Percentiles rank a stretch among this genome's conserved stretches.
Conservation (phyloP, 2,888 invertebrate species). For the Cephus runcator region DNA sequence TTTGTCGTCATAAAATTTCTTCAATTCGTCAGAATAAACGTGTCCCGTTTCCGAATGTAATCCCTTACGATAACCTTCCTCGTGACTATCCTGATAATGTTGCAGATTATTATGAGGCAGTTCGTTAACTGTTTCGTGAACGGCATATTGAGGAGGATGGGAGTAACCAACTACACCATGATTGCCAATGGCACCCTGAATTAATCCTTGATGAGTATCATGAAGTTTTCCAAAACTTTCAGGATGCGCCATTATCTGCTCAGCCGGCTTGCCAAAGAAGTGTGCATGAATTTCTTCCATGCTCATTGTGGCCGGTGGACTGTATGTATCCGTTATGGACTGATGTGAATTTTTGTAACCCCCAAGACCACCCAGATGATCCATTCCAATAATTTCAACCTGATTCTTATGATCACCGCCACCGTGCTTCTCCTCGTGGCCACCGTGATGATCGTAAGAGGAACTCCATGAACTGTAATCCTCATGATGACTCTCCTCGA, state of each 20-base stretch:
- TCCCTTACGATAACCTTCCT: conserved; percentile 47
- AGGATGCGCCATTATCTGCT: neutral
- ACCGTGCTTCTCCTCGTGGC: conserved; percentile 42
- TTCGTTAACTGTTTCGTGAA: conserved; percentile 31
- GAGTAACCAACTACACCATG: conserved; percentile 34
- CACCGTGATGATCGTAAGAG: conserved; percentile 58
- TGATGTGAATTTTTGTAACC: neutral
- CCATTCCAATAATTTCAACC: conserved; percentile 14
- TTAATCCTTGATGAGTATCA: neutral
- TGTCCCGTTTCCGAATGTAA: conserved; percentile 45
- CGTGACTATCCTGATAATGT: conserved; percentile 31
- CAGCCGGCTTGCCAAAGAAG: neutral
- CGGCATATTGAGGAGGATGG: conserved; percentile 34
- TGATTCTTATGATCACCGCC: conserved; percentile 54
- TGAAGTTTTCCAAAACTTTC: neutral
- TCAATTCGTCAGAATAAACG: conserved; percentile 42
- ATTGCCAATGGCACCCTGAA: neutral
- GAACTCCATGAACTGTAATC: conserved; percentile 57
- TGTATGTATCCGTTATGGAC: neutral
- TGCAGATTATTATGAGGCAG: conserved; percentile 24
- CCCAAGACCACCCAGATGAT: conserved; percentile 11
- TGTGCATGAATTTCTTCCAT: conserved; percentile 3
- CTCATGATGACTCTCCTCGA: conserved; percentile 66
- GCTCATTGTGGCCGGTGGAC: conserved; percentile 16
- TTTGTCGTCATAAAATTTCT: conserved; percentile 51